phyloP scores from a whole-genome alignment of 2,888 invertebrate genomes.

The Amphimallon solstitiale region DNA sequence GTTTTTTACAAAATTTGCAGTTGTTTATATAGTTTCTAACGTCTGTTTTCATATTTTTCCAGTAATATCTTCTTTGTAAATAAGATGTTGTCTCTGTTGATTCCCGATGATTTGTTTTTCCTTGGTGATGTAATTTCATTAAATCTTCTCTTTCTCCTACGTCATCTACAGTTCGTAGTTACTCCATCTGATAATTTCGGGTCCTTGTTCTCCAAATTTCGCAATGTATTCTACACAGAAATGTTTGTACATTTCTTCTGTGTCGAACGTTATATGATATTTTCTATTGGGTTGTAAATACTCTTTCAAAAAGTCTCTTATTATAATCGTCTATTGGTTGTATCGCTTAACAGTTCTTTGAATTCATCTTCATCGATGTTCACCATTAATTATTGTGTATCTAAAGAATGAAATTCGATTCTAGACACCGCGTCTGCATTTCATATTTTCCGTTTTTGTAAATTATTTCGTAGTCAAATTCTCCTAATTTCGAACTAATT shows the following conservation, averaged over 20 bases:
- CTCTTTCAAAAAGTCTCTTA: neutral
- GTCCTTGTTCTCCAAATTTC: neutral
- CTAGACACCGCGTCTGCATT: too few relatives aligned
- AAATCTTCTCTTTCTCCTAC: neutral
- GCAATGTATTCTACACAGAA: neutral
- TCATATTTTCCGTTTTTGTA: too few relatives aligned
- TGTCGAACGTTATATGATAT: neutral
- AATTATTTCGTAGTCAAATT: too few relatives aligned
- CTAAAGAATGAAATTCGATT: too few relatives aligned
- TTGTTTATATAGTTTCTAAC: neutral
- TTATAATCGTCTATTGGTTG: neutral
- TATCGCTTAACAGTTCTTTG: too few relatives aligned
- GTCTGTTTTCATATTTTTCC: neutral
- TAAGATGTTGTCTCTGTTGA: too few relatives aligned
- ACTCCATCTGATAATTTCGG: neutral
- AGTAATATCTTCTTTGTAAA: neutral
- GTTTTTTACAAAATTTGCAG: neutral
- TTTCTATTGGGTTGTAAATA: neutral
- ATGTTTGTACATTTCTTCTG: neutral
- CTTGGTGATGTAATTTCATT: neutral
- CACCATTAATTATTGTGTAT: too few relatives aligned
- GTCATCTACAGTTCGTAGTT: neutral
- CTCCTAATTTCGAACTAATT: too few relatives aligned
- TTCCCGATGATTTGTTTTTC: constrained; percentile 1
- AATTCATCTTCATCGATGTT: too few relatives aligned